Conservation (phyloP, 2,113 vertebrate species). For the Ursus arctos region DNA sequence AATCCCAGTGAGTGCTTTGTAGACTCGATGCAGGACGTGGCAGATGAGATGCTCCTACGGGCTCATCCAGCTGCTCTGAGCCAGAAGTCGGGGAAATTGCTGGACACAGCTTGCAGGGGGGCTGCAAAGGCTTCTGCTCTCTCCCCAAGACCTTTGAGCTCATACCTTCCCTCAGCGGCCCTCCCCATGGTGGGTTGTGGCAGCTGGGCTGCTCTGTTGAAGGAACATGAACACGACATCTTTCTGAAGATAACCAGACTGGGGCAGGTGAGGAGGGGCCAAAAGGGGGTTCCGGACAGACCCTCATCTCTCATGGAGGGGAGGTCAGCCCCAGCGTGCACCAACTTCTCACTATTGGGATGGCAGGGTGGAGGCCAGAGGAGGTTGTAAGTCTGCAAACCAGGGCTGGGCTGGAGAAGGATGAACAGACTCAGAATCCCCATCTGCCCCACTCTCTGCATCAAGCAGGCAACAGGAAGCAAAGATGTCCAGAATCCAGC, state of each 20-base stretch:
- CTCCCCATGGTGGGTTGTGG: not conserved
- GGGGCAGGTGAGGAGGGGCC: not conserved
- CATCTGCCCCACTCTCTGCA: not conserved
- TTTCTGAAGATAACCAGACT: not conserved
- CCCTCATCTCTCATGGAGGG: not conserved
- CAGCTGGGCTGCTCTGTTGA: not conserved
- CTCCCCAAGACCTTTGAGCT: not conserved
- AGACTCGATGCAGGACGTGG: not conserved
- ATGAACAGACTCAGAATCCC: not conserved
- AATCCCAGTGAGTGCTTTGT: not conserved
- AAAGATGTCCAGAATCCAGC: not conserved
- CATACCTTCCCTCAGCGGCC: not conserved
- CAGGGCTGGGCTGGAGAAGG: not conserved
- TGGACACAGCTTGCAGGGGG: not conserved
- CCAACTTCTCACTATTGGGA: not conserved
- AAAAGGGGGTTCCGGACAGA: not conserved
- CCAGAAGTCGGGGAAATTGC: not conserved
- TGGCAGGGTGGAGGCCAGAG: not conserved
- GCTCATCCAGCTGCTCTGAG: not conserved
- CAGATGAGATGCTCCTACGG: not conserved
- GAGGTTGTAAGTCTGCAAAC: not conserved
- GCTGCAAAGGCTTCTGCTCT: slow-evolving; percentile 3
- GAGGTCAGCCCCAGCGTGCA: not conserved
- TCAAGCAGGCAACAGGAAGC: not conserved
- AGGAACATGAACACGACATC: not conserved